Base-by-base conservation (phyloP, 2,888 invertebrate genomes). In the Geophilus truncorum region DNA sequence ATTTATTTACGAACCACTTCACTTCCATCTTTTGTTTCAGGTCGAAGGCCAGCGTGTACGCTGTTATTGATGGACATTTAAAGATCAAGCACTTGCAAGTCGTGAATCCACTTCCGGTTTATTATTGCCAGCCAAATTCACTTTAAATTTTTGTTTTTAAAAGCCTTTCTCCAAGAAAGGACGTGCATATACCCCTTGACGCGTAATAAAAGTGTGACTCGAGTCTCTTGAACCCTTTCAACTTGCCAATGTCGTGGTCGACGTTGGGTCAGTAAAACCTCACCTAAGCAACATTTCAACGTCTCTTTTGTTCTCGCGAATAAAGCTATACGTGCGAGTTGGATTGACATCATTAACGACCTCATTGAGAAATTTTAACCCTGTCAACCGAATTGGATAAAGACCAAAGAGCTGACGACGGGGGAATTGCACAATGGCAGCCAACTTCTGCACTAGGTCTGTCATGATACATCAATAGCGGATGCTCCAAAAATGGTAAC, bases 1-100 rank as follows among this genome's bases (percentile, higher is more conserved):
- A 62, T 62, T 62, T 62, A 62, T 62, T 62, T 62, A 62, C 62
- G 62, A 62, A 62, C 62, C 62, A 62, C 25, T 62, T 62, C 62
- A 25, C 62, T 62, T 28, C 25, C 28, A 28, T 62, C 62, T 62
- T 62, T 62, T 62, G 62, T 62, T 25, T 62, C 6, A 25, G 62
- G 62, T 62, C 62, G 23, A 23, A 62, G 62, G 62, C 23, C 25
- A 62, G 9, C 5, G 1, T 62, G 25, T 45, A 45, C 12, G 6
- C 7, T 9, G 45, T 45, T 45, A 45, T 45, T 45, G 45, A 45
- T 45, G 45, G 45, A 45, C 45, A 45, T 45, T 45, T 45, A 45
- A 32, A 45, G 45, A 45, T 45, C 45, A 45, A 45, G 45, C n/a
- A 12, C 45, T 45, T n/a, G n/a, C n/a, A n/a, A 15, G 45, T 45